These are phyloP conservation scores for Opisthograptis luteolata DNA, from an alignment of 2,888 invertebrate genomes.

Conservation along the genomic window DNA sequence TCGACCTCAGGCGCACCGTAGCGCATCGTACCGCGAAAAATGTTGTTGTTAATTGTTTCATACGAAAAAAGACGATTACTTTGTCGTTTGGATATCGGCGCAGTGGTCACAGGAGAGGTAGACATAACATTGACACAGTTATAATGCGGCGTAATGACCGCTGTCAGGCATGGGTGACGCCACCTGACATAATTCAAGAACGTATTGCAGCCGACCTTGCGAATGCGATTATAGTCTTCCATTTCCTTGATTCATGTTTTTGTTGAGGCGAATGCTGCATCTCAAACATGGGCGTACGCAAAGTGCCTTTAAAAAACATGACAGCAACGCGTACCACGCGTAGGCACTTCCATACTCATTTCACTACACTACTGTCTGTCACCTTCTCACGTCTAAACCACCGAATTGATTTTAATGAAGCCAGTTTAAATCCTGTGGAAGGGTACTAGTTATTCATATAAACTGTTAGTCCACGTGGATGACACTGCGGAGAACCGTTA, in stretches of 20 bases:
- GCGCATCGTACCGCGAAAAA: slow-evolving; percentile 81
- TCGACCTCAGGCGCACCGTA: slow-evolving; percentile 71
- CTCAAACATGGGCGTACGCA: background rate
- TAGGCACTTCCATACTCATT: too few species aligned
- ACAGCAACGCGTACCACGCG: slow-evolving; percentile 9
- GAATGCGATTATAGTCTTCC: slow-evolving; percentile 47
- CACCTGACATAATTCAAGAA: slow-evolving; percentile 44
- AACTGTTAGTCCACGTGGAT: too few species aligned
- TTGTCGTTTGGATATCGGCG: slow-evolving; percentile 58
- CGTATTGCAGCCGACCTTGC: slow-evolving; percentile 50
- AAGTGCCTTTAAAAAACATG: slow-evolving; percentile 24
- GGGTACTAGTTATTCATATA: too few species aligned
- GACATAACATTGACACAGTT: slow-evolving; percentile 81
- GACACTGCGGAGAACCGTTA: too few species aligned
- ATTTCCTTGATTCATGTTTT: slow-evolving; percentile 52
- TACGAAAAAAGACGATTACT: slow-evolving; percentile 63
- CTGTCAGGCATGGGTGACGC: slow-evolving; percentile 52
- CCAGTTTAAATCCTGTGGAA: too few species aligned
- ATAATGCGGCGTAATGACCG: slow-evolving; percentile 48
- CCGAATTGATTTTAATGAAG: too few species aligned
- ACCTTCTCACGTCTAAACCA: too few species aligned
- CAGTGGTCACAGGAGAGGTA: slow-evolving; percentile 45
- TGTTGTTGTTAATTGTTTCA: slow-evolving; percentile 64
- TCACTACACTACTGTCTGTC: too few species aligned
- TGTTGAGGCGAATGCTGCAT: slow-evolving; percentile 1